Evolutionary conservation across 2,113 vertebrate genomes (phyloP), one percentile per base, ranked within the genome.

Genomic region (Cyanoliseus patagonus): DNA sequence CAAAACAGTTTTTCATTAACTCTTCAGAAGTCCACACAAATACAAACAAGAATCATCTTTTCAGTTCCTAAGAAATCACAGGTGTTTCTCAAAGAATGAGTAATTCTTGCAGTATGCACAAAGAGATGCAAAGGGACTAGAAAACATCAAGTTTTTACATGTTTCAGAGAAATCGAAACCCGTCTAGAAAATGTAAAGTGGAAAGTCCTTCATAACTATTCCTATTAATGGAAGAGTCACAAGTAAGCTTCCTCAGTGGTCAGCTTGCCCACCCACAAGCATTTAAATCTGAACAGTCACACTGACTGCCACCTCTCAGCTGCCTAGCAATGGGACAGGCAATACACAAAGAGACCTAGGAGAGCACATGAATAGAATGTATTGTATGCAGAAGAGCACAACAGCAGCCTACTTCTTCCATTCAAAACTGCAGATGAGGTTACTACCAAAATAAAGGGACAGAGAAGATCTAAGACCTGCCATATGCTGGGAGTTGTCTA

Each of bases 31-130:
- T 74, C 3, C 3, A 46, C 6, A 35, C 4, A 31, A 61, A 41
- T 11, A 74, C 1, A 3, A 68, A 49, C 20, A 78, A 37, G 13
- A 42, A 41, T 4, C 0, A 2, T 6, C 3, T 27, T 66, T 69
- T 16, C 0, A 0, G 14, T 37, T 88, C 8, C 39, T 51, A 47
- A 18, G 17, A 74, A 74, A 77, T 23, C 20, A 44, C 7, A 66
- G 11, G 1, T 16, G 4, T 31, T 78, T 39, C 47, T 55, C 3
- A 55, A 86, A 78, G 59, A n/a, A 24, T 3, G 3, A 57, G 51
- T 33, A 44, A 47, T 37, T 72, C 66, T 6, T 44, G 23, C 20
- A 75, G 30, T 47, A 66, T 27, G 23, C 23, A 83, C 57, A 17
- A 64, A 44, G 35, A 53, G 16, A 85, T n/a, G 14, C 8, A 74